phyloP scores from a whole-genome alignment of 2,888 invertebrate genomes.

The Frankliniella intonsa region DNA sequence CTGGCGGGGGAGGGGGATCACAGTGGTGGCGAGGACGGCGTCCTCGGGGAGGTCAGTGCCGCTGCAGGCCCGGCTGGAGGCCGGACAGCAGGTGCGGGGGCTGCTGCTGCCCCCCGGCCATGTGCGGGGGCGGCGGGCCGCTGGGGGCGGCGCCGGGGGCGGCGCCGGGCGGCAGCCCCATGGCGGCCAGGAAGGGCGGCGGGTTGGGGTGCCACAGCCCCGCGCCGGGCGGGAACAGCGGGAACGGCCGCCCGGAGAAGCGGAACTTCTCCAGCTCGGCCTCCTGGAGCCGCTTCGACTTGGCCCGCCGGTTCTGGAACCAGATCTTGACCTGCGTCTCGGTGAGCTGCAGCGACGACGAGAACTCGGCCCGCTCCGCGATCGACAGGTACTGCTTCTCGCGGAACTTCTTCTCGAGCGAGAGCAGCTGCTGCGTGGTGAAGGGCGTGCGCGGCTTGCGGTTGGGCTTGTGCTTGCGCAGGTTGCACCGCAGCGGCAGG shows the following conservation, averaged over 20 bases:
- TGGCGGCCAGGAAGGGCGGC: slow-evolving; percentile 48
- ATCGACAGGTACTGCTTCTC: slow-evolving; percentile 93
- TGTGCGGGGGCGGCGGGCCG: not conserved
- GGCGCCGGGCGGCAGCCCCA: slow-evolving; percentile 52
- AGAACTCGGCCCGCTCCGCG: slow-evolving; percentile 92
- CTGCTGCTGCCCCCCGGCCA: slow-evolving; percentile 51
- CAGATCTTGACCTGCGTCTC: slow-evolving; percentile 95
- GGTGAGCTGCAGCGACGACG: slow-evolving; percentile 79
- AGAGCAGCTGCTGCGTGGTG: slow-evolving; percentile 86
- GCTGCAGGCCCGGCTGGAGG: not conserved
- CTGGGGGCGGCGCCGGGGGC: slow-evolving; percentile 55
- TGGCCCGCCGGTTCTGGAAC: slow-evolving; percentile 91
- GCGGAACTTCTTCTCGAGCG: slow-evolving; percentile 88
- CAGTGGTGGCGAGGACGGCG: not conserved
- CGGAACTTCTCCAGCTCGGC: slow-evolving; percentile 85
- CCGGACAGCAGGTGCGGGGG: slow-evolving; percentile 44
- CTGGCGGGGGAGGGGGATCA: slow-evolving; percentile 10
- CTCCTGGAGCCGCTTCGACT: slow-evolving; percentile 94
- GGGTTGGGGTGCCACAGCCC: slow-evolving; percentile 56
- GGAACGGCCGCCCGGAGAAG: slow-evolving; percentile 40
- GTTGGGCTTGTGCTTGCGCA: slow-evolving; percentile 92
- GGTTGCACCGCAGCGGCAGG: slow-evolving; percentile 67
- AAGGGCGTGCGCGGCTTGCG: slow-evolving; percentile 94
- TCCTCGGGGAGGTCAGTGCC: slow-evolving; percentile 29
- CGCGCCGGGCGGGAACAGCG: slow-evolving; percentile 45